These are phyloP conservation scores for Okamejei kenojei DNA, from an alignment of 2,797 vertebrate species.

Conservation along the genomic window DNA sequence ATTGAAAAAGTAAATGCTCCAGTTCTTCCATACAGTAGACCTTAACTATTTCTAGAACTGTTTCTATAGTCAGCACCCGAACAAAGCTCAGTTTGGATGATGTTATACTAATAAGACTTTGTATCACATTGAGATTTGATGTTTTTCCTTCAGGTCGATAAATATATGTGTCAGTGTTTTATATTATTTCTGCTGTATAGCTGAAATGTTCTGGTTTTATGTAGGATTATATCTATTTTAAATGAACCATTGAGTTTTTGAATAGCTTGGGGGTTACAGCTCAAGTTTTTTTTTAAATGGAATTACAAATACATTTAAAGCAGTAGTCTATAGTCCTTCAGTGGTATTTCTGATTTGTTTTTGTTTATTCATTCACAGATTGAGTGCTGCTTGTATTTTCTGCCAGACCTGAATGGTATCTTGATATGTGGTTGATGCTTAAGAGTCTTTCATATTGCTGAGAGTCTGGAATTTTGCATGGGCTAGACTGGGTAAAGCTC, in stretches of 20 bases:
- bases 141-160: not conserved
- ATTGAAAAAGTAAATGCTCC: slow-evolving; percentile 2
- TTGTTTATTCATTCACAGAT: not conserved
- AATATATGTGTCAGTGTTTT: not conserved
- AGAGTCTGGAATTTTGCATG: too few relatives aligned
- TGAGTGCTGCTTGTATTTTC: too few relatives aligned
- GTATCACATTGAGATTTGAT: not conserved
- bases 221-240: not conserved
- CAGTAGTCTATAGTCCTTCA: not conserved
- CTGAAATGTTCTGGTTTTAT: not conserved
- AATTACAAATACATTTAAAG: not conserved
- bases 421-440: too few relatives aligned
- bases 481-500: too few relatives aligned
- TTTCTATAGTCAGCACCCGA: not conserved
- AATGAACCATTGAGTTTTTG: not conserved
- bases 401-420: too few relatives aligned
- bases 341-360: not conserved
- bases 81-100: not conserved
- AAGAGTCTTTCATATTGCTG: too few relatives aligned
- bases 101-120: not conserved
- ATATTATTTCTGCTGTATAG: not conserved
- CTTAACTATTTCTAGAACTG: not conserved
- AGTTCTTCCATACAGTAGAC: slow-evolving; percentile 14
- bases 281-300: not conserved
- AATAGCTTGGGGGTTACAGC: not conserved